Evolutionary conservation across 2,888 invertebrate species (phyloP).

Genomic region (Lithophane leautieri): DNA sequence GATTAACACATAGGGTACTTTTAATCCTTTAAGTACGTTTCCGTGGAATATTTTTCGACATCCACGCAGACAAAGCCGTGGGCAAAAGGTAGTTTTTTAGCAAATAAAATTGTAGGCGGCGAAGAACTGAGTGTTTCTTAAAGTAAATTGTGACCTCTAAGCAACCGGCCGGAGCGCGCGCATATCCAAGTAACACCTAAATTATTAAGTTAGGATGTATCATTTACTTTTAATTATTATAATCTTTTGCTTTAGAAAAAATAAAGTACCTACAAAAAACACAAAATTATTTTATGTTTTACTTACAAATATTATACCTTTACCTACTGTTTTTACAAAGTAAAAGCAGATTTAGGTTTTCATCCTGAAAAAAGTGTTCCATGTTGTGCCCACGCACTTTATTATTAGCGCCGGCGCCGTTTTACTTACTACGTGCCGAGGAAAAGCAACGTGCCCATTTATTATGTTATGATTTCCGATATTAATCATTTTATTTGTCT

Average conservation of each 20-base stretch:
- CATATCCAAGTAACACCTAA: too few species aligned
- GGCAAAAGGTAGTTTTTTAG: neutral
- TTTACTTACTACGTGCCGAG: neutral
- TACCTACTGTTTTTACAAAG: neutral
- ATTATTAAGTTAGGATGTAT: too few species aligned
- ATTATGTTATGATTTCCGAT: neutral
- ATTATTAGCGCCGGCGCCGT: neutral
- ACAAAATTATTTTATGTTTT: too few species aligned
- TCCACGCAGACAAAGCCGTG: too few species aligned
- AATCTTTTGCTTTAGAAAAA: neutral
- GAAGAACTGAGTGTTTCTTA: neutral
- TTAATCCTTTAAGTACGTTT: too few species aligned
- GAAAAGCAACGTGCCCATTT: neutral
- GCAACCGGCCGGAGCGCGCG: too few species aligned
- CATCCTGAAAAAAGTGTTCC: neutral
- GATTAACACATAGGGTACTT: too few species aligned
- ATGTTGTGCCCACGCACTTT: neutral
- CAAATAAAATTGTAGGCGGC: conserved; percentile 1
- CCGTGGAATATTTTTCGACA: too few species aligned
- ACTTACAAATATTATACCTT: neutral
- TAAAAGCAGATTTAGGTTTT: neutral
- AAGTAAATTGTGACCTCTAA: neutral
- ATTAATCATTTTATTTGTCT: neutral
- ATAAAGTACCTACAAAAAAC: neutral
- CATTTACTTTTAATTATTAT: conserved; percentile 5